These are phyloP conservation scores for Danionella dracula DNA, from an alignment of 2,797 vertebrate genomes.

Conservation along the genomic window DNA sequence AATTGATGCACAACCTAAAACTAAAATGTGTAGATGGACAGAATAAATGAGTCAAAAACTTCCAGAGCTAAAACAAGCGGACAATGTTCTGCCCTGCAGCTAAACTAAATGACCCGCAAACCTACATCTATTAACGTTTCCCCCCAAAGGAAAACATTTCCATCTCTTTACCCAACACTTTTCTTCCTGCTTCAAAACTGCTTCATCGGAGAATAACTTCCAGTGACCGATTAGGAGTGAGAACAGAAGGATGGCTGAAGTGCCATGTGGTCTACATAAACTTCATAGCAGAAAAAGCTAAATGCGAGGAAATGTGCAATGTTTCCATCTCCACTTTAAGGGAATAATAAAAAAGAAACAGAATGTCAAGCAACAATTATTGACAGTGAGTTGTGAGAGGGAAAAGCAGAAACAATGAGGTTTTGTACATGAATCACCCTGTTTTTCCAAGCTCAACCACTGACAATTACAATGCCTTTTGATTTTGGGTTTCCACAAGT, in stretches of 20 bases:
- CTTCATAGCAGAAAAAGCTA: conserved; percentile 33
- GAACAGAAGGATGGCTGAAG: conserved; percentile 40
- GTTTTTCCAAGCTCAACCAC: background rate
- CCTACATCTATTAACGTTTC: background rate
- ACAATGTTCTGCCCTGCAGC: background rate
- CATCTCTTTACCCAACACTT: conserved; percentile 28
- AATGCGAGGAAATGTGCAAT: conserved; percentile 27
- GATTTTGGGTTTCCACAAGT: background rate
- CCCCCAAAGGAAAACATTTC: conserved; percentile 16
- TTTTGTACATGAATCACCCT: conserved; percentile 30
- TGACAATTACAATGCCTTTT: background rate
- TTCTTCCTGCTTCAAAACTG: conserved; percentile 34
- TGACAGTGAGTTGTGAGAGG: background rate
- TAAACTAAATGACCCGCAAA: background rate
- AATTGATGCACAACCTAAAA: background rate
- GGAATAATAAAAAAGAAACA: conserved; percentile 4
- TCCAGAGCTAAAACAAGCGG: background rate
- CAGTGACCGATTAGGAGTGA: conserved; percentile 37
- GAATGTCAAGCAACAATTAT: background rate
- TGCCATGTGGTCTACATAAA: conserved; percentile 47
- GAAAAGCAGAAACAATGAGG: conserved; percentile 1
- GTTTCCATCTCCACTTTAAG: conserved; percentile 35
- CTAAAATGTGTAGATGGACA: background rate
- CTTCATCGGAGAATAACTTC: conserved; percentile 38
- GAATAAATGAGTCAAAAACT: background rate